Conservation (phyloP, 2,888 invertebrate species). For the Smittia aterrima region DNA sequence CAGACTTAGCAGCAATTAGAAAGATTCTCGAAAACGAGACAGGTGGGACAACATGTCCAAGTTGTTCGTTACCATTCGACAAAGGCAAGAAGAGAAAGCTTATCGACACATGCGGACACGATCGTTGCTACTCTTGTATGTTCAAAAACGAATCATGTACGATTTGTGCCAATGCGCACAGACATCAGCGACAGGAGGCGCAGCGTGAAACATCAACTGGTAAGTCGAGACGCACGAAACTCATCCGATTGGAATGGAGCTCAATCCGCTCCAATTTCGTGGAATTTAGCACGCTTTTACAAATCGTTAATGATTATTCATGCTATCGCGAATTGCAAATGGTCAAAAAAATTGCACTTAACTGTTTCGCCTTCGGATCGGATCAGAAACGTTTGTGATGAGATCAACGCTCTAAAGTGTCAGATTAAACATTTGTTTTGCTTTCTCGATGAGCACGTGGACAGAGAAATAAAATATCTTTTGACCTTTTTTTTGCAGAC, state of each 20-base stretch:
- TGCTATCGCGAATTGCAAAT: slow-evolving; percentile 20
- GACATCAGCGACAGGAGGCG: slow-evolving; percentile 30
- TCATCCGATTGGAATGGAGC: not conserved
- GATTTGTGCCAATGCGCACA: slow-evolving; percentile 59
- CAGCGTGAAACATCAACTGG: slow-evolving; percentile 23
- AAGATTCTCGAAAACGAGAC: slow-evolving; percentile 75
- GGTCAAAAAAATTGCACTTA: not conserved
- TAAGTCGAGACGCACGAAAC: not conserved
- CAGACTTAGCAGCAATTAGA: slow-evolving; percentile 81
- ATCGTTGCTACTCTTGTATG: slow-evolving; percentile 92
- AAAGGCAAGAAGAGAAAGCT: slow-evolving; percentile 93
- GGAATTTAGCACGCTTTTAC: not conserved
- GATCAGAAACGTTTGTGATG: not conserved
- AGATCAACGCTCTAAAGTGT: not conserved
- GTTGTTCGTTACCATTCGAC: slow-evolving; percentile 92
- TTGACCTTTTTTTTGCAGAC: slow-evolving; percentile 44
- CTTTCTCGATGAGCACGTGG: not conserved
- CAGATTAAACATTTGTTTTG: slow-evolving; percentile 16
- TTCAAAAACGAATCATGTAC: slow-evolving; percentile 90
- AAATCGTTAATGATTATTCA: slow-evolving; percentile 33
- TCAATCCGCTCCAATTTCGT: not conserved
- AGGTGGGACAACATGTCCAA: slow-evolving; percentile 70
- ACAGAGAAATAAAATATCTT: not conserved
- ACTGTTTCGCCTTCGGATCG: not conserved
- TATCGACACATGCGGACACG: slow-evolving; percentile 94